Conservation (phyloP, 2,888 invertebrate species). For the Anthoptus insignis region DNA sequence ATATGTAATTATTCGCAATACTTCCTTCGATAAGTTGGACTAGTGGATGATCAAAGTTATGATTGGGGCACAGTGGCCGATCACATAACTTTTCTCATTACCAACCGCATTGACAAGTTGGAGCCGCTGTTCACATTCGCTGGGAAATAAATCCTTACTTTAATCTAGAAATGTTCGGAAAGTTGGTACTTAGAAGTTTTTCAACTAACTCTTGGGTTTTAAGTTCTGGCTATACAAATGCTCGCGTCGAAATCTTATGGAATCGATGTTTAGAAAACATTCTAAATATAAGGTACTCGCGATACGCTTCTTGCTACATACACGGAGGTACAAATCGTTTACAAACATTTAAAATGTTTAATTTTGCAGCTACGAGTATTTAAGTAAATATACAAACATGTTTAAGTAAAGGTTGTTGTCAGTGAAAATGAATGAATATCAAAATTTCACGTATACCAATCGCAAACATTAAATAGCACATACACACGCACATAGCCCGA, state of each 20-base stretch:
- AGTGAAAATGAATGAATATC: no score
- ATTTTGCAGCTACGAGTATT: no score
- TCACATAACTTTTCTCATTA: slow-evolving; percentile 80
- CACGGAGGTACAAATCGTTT: no score
- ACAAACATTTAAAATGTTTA: no score
- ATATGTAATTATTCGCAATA: background rate
- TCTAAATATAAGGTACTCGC: no score
- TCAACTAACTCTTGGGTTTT: background rate
- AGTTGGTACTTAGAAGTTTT: slow-evolving; percentile 2
- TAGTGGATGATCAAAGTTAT: slow-evolving; percentile 63
- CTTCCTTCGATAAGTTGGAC: background rate
- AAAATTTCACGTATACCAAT: no score
- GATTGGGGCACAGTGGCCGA: slow-evolving; percentile 59
- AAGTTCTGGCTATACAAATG: background rate
- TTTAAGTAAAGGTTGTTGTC: no score
- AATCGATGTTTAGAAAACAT: no score
- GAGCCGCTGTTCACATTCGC: slow-evolving; percentile 51
- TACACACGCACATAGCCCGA: no score
- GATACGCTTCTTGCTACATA: no score
- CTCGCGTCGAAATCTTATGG: background rate
- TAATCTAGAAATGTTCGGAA: slow-evolving; percentile 14
- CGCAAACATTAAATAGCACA: no score
- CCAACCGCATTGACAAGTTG: slow-evolving; percentile 58
- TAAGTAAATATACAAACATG: no score
- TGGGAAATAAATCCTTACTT: slow-evolving; percentile 35